phyloP scores from a whole-genome alignment of 1,140 invertebrate genomes.

The Holotrichia oblita region DNA sequence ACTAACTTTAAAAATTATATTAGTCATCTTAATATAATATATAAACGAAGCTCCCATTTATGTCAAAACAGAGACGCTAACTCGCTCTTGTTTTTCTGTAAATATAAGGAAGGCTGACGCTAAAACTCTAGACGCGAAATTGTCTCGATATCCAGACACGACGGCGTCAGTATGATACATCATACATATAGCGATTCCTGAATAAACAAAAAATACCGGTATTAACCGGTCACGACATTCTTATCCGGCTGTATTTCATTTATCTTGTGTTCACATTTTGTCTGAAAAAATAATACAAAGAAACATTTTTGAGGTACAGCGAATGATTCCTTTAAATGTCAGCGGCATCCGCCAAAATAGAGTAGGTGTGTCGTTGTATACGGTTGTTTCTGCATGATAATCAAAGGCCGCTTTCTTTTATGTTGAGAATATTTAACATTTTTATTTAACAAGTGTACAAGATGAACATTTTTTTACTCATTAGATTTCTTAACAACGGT shows the following conservation, averaged over 20 bases:
- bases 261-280: background rate
- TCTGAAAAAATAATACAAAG: background rate
- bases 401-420: too few relatives aligned
- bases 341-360: too few relatives aligned
- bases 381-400: too few relatives aligned
- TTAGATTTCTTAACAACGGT: too few relatives aligned
- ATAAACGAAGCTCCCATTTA: background rate
- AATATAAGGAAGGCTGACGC: background rate
- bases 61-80: background rate
- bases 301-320: background rate
- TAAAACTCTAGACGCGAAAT: background rate
- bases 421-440: too few relatives aligned
- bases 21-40: background rate
- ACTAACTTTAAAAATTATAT: background rate
- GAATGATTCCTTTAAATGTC: background rate
- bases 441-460: too few relatives aligned
- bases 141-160: constrained; percentile 7
- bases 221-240: background rate
- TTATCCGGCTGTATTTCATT: background rate
- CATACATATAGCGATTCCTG: constrained; percentile 7
- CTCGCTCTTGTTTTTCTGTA: constrained; percentile 4
- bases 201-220: background rate
- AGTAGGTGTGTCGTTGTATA: too few relatives aligned
- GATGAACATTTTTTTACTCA: too few relatives aligned
- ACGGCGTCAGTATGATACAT: background rate